Conservation (phyloP, 2,888 invertebrate genomes). For the Stenotaenia linearis region DNA sequence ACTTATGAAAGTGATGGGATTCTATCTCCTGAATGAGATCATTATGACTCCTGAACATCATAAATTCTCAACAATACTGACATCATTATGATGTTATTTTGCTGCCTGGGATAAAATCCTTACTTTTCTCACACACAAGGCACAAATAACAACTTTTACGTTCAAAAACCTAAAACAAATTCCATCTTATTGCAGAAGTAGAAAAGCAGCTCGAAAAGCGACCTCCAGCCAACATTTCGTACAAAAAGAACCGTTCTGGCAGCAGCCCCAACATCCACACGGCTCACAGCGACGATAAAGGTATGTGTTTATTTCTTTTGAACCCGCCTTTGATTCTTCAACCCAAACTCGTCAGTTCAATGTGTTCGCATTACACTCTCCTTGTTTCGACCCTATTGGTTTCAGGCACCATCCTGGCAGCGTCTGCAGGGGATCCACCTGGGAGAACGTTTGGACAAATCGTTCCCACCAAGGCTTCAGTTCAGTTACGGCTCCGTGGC, state of each 20-base stretch:
- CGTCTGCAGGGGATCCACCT: conserved; percentile 37
- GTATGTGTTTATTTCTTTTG: conserved; percentile 29
- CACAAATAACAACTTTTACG: too few species aligned
- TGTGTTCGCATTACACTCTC: conserved; percentile 24
- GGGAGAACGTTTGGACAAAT: conserved; percentile 39
- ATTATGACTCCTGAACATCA: too few species aligned
- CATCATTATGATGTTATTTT: too few species aligned
- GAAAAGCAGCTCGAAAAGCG: conserved; percentile 81
- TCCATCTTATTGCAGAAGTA: conserved; percentile 72
- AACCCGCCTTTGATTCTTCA: neutral
- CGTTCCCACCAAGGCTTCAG: conserved; percentile 56
- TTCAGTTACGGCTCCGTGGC: conserved; percentile 62
- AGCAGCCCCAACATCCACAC: conserved; percentile 54
- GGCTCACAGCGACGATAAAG: conserved; percentile 33
- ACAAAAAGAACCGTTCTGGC: conserved; percentile 59
- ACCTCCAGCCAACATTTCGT: conserved; percentile 49
- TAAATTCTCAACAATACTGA: too few species aligned
- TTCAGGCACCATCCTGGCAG: conserved; percentile 35
- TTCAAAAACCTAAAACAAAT: too few species aligned
- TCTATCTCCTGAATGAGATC: too few species aligned
- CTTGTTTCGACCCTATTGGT: conserved; percentile 33
- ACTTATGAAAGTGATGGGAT: too few species aligned
- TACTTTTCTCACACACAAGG: too few species aligned
- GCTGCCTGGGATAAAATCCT: too few species aligned
- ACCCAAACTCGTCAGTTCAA: neutral